Base-by-base conservation (phyloP, 2,888 invertebrate species). In the Auanema freiburgensis region DNA sequence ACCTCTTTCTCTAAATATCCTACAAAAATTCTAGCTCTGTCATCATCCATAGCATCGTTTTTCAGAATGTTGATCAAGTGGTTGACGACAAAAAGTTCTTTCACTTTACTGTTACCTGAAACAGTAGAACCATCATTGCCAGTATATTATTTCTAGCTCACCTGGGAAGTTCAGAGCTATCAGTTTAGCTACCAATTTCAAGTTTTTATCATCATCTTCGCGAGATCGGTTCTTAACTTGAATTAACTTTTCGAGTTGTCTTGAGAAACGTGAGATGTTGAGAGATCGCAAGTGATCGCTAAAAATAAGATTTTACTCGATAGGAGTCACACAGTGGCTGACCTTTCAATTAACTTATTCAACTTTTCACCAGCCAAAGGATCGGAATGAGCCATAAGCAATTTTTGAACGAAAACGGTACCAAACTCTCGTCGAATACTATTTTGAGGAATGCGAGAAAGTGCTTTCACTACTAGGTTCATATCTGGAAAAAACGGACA, bases 321-420 rank as follows among this genome's bases (percentile, higher is more conserved):
- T 51, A 12, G 16, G 23, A 23, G 18, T 4, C 5, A 55, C 41
- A 14, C 18, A 10, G n/a, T 23, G 33, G 21, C 59, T 10, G 23
- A 44, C 61, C 61, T 61, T 12, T 42, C 43, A 4, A 61, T 11
- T 14, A 61, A 24, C 24, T 61, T 53, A 12, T 55, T 49, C 14
- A 61, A 25, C 12, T 61, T 61, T 11, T 61, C 61, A 6, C 24
- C 24, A 12, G 25, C 46, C 49, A 61, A 23, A 18, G 54, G 43
- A 25, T 61, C 61, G 1, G 44, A 49, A 12, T 40, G 54, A 5
- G 14, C 18, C 5, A 10, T 16, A 11, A 61, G 21, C 18, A 55
- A 40, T 49, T 54, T 54, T 23, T 54, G 44, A 12, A 61, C 42
- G 5, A 41, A 23, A 25, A 55, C 54, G 1, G 61, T 55, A 16